Conservation (phyloP, 1,140 invertebrate species). For the Euschistus heros region DNA sequence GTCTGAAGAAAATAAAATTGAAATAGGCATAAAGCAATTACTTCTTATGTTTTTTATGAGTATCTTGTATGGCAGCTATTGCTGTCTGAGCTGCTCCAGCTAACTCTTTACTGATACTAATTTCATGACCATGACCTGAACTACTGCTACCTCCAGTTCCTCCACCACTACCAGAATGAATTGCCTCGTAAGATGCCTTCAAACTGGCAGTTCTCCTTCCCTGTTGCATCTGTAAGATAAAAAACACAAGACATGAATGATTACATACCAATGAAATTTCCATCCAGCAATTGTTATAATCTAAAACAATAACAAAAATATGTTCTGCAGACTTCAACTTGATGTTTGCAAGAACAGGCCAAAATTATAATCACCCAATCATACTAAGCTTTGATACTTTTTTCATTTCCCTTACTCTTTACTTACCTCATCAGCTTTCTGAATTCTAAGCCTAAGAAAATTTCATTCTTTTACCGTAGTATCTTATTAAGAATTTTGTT, state of each 20-base stretch:
- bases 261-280: neutral
- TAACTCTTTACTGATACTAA: constrained; percentile 53
- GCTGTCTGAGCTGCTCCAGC: constrained; percentile 67
- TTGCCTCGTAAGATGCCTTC: constrained; percentile 89
- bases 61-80: constrained; percentile 59
- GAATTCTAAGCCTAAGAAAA: no score
- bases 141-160: constrained; percentile 39
- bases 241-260: no score
- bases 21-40: neutral
- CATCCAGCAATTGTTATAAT: neutral
- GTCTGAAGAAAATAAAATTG: neutral
- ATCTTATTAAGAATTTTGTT: no score
- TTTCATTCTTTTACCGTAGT: no score
- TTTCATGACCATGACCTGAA: constrained; percentile 43
- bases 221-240: constrained; percentile 67
- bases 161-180: constrained; percentile 40
- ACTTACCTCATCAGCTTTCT: no score
- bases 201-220: constrained; percentile 85
- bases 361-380: no score
- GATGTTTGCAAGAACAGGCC: no score
- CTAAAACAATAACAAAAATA: neutral
- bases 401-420: no score
- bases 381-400: no score
- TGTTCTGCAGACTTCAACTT: neutral
- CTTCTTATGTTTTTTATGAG: constrained; percentile 51